phyloP scores from a whole-genome alignment of 1,140 invertebrate genomes.

The Reticulitermes speratus region DNA sequence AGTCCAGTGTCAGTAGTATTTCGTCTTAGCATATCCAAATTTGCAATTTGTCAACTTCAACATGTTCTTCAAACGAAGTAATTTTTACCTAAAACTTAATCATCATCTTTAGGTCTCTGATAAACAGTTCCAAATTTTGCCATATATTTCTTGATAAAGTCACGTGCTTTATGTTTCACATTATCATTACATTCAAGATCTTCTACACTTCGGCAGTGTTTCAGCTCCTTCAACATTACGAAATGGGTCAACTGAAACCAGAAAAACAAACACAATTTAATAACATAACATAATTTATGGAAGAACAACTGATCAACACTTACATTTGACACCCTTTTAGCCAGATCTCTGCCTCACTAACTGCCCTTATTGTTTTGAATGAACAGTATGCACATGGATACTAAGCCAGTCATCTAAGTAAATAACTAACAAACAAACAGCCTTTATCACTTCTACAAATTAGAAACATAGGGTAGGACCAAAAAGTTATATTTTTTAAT shows the following conservation, averaged over 20 bases:
- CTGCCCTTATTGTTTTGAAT: too few species aligned
- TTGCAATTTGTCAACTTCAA: background rate
- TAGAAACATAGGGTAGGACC: too few species aligned
- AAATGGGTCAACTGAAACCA: conserved; percentile 87
- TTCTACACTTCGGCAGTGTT: conserved; percentile 85
- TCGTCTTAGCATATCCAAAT: background rate
- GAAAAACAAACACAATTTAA: conserved; percentile 34
- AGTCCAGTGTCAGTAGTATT: background rate
- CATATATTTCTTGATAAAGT: conserved; percentile 97
- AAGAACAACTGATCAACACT: background rate
- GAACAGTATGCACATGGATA: too few species aligned
- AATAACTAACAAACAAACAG: too few species aligned
- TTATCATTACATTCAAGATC: conserved; percentile 88
- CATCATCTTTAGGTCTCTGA: conserved; percentile 60
- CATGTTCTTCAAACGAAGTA: background rate
- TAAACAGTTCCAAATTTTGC: conserved; percentile 80
- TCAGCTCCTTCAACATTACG: conserved; percentile 94
- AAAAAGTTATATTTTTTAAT: too few species aligned
- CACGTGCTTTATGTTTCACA: conserved; percentile 89
- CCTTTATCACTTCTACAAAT: too few species aligned
- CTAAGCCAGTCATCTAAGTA: too few species aligned
- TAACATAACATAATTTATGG: too few species aligned
- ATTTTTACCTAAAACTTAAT: conserved; percentile 40
- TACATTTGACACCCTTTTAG: background rate
- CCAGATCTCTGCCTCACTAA: too few species aligned